Conservation (phyloP, 1,140 invertebrate species). For the Psilanteris sp. region DNA sequence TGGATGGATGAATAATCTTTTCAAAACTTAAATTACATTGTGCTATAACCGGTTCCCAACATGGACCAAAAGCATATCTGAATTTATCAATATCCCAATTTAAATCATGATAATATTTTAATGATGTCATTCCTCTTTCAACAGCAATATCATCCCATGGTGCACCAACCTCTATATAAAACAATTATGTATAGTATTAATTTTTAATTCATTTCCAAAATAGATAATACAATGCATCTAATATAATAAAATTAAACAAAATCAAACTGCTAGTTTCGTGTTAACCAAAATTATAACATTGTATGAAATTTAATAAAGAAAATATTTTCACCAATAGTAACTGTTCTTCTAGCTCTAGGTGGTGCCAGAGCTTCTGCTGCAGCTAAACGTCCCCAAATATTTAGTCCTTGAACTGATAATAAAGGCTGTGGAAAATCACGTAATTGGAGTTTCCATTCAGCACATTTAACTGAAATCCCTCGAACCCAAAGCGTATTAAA, state of each 20-base stretch:
- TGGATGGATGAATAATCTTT: slow-evolving; percentile 90
- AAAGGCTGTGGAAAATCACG: slow-evolving; percentile 98
- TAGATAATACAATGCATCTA: too few relatives aligned
- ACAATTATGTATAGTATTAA: too few relatives aligned
- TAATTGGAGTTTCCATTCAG: slow-evolving; percentile 91
- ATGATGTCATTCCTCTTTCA: slow-evolving; percentile 93
- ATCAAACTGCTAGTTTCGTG: too few relatives aligned
- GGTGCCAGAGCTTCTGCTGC: slow-evolving; percentile 94
- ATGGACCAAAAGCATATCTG: slow-evolving; percentile 96
- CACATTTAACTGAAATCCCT: slow-evolving; percentile 88
- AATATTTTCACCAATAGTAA: slow-evolving; percentile 78
- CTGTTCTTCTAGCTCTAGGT: slow-evolving; percentile 86
- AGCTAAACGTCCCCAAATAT: slow-evolving; percentile 92
- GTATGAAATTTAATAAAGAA: too few relatives aligned
- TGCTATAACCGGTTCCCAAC: slow-evolving; percentile 98
- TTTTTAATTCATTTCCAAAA: too few relatives aligned
- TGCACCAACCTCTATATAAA: slow-evolving; percentile 83
- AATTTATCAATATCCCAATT: slow-evolving; percentile 94
- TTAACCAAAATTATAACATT: too few relatives aligned
- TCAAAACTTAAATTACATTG: slow-evolving; percentile 96
- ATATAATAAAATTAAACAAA: too few relatives aligned
- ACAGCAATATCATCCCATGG: slow-evolving; percentile 87
- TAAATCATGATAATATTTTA: slow-evolving; percentile 99
- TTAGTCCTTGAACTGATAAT: slow-evolving; percentile 89
- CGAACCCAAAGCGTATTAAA: slow-evolving; percentile 97